Percentiles rank a stretch among this genome's conserved stretches.
phyloP scores from a whole-genome alignment of 2,113 vertebrate species.

The Tretioscincus oriximinensis region DNA sequence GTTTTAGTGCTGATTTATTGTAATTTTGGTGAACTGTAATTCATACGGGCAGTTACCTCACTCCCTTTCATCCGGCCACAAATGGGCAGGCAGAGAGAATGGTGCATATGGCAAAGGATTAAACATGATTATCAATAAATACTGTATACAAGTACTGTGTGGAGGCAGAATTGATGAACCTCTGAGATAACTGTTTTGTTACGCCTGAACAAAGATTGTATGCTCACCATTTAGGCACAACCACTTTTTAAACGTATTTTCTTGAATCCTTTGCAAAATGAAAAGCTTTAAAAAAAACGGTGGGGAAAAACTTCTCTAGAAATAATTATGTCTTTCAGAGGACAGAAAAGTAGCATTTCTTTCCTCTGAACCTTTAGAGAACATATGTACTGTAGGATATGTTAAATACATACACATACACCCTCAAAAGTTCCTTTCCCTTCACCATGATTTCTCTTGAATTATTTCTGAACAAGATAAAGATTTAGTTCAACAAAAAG shows the following conservation, averaged over 20 bases:
- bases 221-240: neutral
- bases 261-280: rapidly evolving
- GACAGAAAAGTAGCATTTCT: neutral
- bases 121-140: no score
- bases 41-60: no score
- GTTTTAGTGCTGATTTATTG: no score
- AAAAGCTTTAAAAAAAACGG: neutral
- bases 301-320: rapidly evolving
- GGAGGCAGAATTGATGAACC: no score
- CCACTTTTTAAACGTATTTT: rapidly evolving
- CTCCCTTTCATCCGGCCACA: no score
- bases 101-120: no score
- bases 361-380: neutral
- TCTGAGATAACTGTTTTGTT: no score
- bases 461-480: rapidly evolving
- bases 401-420: neutral
- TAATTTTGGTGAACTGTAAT: no score
- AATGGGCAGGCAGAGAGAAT: no score
- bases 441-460: neutral
- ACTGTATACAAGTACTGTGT: no score
- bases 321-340: no score
- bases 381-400: neutral
- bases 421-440: neutral
- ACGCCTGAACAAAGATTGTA: no score
- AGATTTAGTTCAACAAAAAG: neutral